Evolutionary conservation across 2,113 vertebrate genomes (phyloP).

Genomic region (Pelvicachromis taeniatus): DNA sequence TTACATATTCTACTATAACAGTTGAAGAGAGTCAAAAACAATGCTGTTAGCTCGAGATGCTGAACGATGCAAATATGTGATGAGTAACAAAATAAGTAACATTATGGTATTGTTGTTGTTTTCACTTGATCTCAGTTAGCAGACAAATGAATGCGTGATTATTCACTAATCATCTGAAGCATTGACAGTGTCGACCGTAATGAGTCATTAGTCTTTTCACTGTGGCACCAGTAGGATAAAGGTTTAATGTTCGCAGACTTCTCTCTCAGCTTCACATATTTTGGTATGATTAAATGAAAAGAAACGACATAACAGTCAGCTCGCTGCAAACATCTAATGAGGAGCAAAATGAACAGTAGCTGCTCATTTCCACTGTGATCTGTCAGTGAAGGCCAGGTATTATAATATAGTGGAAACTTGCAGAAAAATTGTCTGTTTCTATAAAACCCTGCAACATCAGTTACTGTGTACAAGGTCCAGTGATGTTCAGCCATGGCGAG

Average conservation of each 20-base stretch:
- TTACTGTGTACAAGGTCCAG: background rate
- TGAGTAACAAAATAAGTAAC: background rate
- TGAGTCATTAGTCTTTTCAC: background rate
- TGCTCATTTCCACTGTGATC: background rate
- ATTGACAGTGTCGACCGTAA: background rate
- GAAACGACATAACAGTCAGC: background rate
- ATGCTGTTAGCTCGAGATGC: background rate
- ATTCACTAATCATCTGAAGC: background rate
- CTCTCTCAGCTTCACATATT: background rate
- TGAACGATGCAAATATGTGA: background rate
- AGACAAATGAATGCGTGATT: background rate
- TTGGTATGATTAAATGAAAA: background rate
- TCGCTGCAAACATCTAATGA: background rate
- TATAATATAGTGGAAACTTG: background rate
- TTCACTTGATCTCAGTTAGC: background rate
- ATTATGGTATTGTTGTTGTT: background rate
- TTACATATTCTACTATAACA: conserved; percentile 15
- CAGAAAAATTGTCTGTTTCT: background rate
- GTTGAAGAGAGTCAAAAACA: background rate
- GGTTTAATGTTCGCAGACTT: background rate
- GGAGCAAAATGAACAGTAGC: background rate
- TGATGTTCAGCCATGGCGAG: background rate
- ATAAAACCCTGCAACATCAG: background rate
- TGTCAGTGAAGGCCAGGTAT: background rate
- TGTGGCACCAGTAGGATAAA: background rate